phyloP scores from a whole-genome alignment of 1,140 invertebrate species.

The Hyposmocoma kahamanoa region DNA sequence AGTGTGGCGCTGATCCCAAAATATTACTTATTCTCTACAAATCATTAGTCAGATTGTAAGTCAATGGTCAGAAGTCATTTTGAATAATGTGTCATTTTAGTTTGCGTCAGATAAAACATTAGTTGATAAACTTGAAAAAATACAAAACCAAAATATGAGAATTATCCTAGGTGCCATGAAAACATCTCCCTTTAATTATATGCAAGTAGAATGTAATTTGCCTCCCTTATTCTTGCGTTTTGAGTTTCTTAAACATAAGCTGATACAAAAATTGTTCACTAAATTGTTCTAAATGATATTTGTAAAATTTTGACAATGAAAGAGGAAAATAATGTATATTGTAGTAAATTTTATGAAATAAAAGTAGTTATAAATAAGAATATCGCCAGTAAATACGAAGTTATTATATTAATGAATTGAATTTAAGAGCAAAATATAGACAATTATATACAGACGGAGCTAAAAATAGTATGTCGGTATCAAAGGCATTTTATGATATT shows the following conservation, averaged over 20 bases:
- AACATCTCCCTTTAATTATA: slow-evolving; percentile 11
- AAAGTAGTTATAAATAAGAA: too few relatives aligned
- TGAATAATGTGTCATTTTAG: slow-evolving; percentile 4
- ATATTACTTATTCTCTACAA: slow-evolving; percentile 4
- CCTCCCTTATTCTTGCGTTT: slow-evolving; percentile 12
- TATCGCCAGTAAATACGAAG: too few relatives aligned
- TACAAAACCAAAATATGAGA: slow-evolving; percentile 5
- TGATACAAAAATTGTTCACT: slow-evolving; percentile 3
- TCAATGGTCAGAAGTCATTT: slow-evolving; percentile 5
- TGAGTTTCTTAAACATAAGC: slow-evolving; percentile 6
- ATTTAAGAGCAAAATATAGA: too few relatives aligned
- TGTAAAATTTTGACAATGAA: too few relatives aligned
- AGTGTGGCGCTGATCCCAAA: slow-evolving; percentile 1
- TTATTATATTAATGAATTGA: too few relatives aligned
- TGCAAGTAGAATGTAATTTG: slow-evolving; percentile 16
- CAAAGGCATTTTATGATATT: background rate
- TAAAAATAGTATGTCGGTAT: background rate
- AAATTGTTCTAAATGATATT: too few relatives aligned
- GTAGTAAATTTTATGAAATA: too few relatives aligned
- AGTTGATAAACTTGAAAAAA: background rate
- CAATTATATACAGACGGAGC: slow-evolving; percentile 2
- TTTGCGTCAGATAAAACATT: background rate
- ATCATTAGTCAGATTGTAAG: too few relatives aligned
- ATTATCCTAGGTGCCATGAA: background rate
- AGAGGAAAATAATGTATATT: too few relatives aligned